A percentile compares a stretch with the other conserved stretches of the same genome.
phyloP scores from a whole-genome alignment of 1,140 invertebrate genomes.

The Drosophila santomea region DNA sequence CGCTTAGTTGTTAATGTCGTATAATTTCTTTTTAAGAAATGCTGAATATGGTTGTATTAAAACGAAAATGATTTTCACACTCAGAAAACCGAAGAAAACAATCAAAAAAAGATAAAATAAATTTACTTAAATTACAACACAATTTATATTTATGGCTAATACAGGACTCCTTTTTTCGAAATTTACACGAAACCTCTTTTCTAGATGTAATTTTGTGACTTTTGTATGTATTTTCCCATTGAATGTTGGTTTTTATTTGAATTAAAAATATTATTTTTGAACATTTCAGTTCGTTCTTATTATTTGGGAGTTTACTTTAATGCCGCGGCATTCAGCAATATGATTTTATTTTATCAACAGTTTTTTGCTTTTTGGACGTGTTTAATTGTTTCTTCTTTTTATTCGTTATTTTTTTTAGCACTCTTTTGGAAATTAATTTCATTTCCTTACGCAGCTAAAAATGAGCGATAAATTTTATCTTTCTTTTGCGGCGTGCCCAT shows the following conservation, averaged over 20 bases:
- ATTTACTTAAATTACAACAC: constrained; percentile 31
- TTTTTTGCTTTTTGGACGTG: constrained; percentile 25
- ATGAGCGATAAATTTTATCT: constrained; percentile 28
- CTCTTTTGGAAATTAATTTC: constrained; percentile 17
- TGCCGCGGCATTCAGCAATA: background rate
- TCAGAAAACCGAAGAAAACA: constrained; percentile 5
- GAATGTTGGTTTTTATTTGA: constrained; percentile 68
- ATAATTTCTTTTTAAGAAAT: constrained; percentile 65
- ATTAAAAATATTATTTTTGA: constrained; percentile 63
- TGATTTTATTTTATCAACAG: constrained; percentile 17
- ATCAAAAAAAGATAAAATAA: constrained; percentile 29
- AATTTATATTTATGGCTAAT: constrained; percentile 37
- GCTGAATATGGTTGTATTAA: constrained; percentile 75
- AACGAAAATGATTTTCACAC: constrained; percentile 12
- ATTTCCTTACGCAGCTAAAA: constrained; percentile 15
- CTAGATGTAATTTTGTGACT: constrained; percentile 51
- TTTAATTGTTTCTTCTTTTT: constrained; percentile 25
- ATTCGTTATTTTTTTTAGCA: constrained; percentile 13
- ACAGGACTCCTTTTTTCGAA: constrained; percentile 46
- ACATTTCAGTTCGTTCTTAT: constrained; percentile 5
- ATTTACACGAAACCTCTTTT: constrained; percentile 41
- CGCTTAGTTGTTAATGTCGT: constrained; percentile 67
- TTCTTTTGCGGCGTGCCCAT: constrained; percentile 35
- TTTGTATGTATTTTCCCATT: constrained; percentile 66
- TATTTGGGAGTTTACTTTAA: background rate